Percentiles rank a stretch among this genome's conserved stretches.
Conservation (phyloP, 2,888 invertebrate species). For the Phyto melanocephala region DNA sequence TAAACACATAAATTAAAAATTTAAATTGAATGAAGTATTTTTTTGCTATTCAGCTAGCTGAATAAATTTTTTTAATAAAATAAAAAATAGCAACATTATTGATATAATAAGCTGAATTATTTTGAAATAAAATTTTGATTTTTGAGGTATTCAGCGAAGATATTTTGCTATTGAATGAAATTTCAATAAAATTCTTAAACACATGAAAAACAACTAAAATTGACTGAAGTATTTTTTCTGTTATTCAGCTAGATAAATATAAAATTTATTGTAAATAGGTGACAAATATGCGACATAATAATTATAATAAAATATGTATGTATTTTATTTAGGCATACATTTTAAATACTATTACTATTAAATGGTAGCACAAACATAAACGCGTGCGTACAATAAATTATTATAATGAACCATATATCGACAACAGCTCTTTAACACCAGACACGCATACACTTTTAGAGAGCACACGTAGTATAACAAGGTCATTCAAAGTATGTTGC, state of each 20-base stretch:
- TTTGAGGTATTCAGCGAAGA: not conserved
- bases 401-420: conserved; percentile 32
- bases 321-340: conserved; percentile 7
- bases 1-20: too few species aligned
- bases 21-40: too few species aligned
- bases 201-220: too few species aligned
- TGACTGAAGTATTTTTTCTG: too few species aligned
- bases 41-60: conserved; percentile 25
- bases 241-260: conserved; percentile 21
- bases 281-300: conserved; percentile 3
- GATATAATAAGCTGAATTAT: too few species aligned
- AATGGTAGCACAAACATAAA: conserved; percentile 58
- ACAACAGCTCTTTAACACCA: conserved; percentile 37
- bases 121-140: not conserved
- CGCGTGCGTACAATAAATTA: conserved; percentile 64
- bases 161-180: too few species aligned
- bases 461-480: not conserved
- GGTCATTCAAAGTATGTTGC: not conserved
- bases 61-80: not conserved
- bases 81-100: too few species aligned
- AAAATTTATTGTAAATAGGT: too few species aligned
- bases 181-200: too few species aligned
- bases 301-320: conserved; percentile 36
- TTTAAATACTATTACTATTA: conserved; percentile 54
- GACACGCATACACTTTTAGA: not conserved